These are phyloP conservation scores for Marcusenius ussheri DNA, from an alignment of 2,113 vertebrate species.

Conservation along the genomic window DNA sequence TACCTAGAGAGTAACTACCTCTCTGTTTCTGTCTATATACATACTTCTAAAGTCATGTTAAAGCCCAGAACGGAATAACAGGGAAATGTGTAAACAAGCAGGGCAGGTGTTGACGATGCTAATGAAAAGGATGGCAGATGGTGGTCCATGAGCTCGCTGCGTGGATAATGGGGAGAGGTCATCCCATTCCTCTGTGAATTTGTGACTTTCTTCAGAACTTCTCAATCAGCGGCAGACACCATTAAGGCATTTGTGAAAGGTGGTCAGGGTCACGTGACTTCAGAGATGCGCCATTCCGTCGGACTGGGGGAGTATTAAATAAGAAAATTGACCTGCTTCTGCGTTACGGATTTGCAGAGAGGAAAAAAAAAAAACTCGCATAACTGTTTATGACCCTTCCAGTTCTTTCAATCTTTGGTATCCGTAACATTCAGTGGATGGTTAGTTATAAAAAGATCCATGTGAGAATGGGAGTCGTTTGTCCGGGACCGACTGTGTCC, in stretches of 20 bases:
- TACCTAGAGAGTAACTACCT: constrained; percentile 1
- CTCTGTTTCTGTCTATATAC: neutral
- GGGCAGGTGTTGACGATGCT: constrained; percentile 99
- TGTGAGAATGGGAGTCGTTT: neutral
- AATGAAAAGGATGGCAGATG: constrained; percentile 99
- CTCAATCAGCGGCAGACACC: constrained; percentile 70
- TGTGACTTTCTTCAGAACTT: constrained; percentile 97
- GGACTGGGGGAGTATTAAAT: neutral
- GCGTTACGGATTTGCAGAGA: neutral
- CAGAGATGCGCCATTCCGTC: neutral
- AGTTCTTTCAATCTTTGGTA: neutral
- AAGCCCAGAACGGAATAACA: constrained; percentile 35
- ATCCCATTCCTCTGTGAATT: constrained; percentile 97
- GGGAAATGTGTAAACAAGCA: constrained; percentile 89
- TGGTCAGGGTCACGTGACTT: neutral
- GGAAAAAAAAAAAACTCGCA: neutral
- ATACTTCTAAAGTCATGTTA: constrained; percentile 36
- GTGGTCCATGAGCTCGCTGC: constrained; percentile 87
- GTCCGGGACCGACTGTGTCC: neutral
- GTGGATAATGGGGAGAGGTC: constrained; percentile 99
- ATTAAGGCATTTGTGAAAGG: constrained; percentile 39
- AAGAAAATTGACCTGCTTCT: neutral
- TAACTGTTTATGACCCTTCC: neutral
- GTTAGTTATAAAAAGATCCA: neutral
- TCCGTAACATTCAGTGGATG: neutral